Base-by-base conservation (phyloP, 2,797 vertebrate genomes). In the Hozukius guyotensis region DNA sequence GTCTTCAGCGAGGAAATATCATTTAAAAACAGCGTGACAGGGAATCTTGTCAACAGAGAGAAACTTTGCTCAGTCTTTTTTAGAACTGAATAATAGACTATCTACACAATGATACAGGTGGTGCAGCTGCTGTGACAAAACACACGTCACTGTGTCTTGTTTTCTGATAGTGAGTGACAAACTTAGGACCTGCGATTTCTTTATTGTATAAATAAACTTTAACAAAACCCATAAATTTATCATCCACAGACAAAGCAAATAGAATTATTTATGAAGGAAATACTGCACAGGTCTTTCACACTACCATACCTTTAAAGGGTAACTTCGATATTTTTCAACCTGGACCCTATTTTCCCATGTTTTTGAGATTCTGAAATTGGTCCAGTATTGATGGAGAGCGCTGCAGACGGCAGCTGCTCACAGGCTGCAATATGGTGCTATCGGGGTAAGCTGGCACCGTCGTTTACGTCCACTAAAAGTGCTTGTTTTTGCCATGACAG, bases 281-380 rank as follows among this genome's bases (percentile, higher is more conserved):
- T 57, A 49, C 29, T 70, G 83, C 68, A 12, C 27, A 14, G 2
- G 53, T 72, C 34, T 69, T 76, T 82, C 38, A 80, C 63, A 16
- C 71, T 24, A 16, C 59, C 38, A 29, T 34, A 74, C 16, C 42
- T 46, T n/a, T 52, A 52, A 52, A 52, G 8, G 49, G 20, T n/a
- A 20, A 52, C 18, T 52, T 9, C 38, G 38, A n/a, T 52, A 52
- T 52, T 52, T 18, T 52, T 4, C 46, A 49, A 49, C 18, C 46
- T 49, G 46, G 8, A 49, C 46, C 18, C 7, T 49, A 49, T 49
- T 49, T 49, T 49, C 46, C 16, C 18, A 49, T 49, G 46, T 49
- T 49, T 49, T 49, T 20, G 18, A 9, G 18, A 9, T 52, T n/a
- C 18, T 52, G 49, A 52, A 20, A 8, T 20, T 52, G 49, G 1